phyloP scores from a whole-genome alignment of 2,113 vertebrate genomes.

The Bombycilla garrulus region DNA sequence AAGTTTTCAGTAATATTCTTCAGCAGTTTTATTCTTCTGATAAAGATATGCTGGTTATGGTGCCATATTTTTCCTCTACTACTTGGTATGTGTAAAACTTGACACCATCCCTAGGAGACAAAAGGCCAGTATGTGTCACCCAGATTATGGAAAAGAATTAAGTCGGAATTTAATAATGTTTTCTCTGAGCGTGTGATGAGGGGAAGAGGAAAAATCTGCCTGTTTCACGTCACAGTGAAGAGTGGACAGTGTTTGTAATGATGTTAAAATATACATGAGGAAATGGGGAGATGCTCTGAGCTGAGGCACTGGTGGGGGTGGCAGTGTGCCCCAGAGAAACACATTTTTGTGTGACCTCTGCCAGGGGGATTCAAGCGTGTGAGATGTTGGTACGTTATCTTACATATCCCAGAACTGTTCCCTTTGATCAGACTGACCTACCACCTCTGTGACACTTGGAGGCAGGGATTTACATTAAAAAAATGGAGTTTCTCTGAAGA shows the following conservation, averaged over 20 bases:
- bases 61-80: neutral
- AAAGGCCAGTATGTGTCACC: neutral
- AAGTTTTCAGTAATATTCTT: neutral
- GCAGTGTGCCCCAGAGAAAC: neutral
- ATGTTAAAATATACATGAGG: neutral
- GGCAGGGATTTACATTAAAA: neutral
- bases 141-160: neutral
- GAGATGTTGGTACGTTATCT: neutral
- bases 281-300: neutral
- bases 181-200: neutral
- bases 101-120: neutral
- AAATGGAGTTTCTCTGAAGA: neutral
- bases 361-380: neutral
- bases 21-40: neutral
- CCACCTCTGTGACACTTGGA: neutral
- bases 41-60: neutral
- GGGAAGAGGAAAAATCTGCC: neutral
- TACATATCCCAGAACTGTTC: neutral
- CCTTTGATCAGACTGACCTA: neutral
- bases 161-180: neutral
- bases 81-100: neutral
- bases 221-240: neutral
- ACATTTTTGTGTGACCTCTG: neutral
- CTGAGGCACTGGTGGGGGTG: neutral
- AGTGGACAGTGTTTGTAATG: neutral